Percentiles rank a stretch among this genome's conserved stretches.
These are phyloP conservation scores for Eucera pruinosa DNA, from an alignment of 2,888 invertebrate genomes.

Conservation along the genomic window DNA sequence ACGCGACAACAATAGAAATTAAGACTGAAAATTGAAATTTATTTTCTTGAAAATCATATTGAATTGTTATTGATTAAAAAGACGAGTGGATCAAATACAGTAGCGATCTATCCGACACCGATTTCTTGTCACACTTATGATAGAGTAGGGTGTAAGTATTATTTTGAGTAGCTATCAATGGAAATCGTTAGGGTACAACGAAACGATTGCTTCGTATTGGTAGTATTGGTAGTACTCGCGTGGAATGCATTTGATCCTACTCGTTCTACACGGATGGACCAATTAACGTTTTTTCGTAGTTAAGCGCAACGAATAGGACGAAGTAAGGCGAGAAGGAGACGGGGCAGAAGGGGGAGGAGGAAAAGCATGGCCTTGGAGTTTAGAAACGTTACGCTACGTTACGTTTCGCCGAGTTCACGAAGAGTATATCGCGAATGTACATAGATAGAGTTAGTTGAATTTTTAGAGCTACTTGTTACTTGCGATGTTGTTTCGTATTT, in stretches of 20 bases:
- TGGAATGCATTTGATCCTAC: slow-evolving; percentile 13
- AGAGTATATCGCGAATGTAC: slow-evolving; percentile 37
- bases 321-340: too few relatives aligned
- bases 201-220: too few relatives aligned
- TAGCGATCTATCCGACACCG: too few relatives aligned
- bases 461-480: slow-evolving; percentile 49
- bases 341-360: too few relatives aligned
- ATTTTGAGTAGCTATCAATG: too few relatives aligned
- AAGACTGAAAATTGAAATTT: slow-evolving; percentile 36
- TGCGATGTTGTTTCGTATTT: slow-evolving; percentile 55
- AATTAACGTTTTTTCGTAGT: slow-evolving; percentile 33
- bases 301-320: too few relatives aligned
- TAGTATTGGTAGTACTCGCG: too few relatives aligned
- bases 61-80: not conserved
- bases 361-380: slow-evolving; percentile 11
- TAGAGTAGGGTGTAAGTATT: not conserved
- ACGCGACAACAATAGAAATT: slow-evolving; percentile 41
- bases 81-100: not conserved
- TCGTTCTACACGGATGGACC: slow-evolving; percentile 23
- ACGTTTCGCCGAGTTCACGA: too few relatives aligned
- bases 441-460: slow-evolving; percentile 49
- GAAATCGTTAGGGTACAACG: too few relatives aligned
- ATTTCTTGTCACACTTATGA: not conserved
- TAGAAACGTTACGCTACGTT: too few relatives aligned
- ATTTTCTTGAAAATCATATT: slow-evolving; percentile 2